A percentile compares a stretch with the other conserved stretches of the same genome.
Evolutionary conservation across 2,888 invertebrate species (phyloP).

Genomic region (Calameuta pallipes): DNA sequence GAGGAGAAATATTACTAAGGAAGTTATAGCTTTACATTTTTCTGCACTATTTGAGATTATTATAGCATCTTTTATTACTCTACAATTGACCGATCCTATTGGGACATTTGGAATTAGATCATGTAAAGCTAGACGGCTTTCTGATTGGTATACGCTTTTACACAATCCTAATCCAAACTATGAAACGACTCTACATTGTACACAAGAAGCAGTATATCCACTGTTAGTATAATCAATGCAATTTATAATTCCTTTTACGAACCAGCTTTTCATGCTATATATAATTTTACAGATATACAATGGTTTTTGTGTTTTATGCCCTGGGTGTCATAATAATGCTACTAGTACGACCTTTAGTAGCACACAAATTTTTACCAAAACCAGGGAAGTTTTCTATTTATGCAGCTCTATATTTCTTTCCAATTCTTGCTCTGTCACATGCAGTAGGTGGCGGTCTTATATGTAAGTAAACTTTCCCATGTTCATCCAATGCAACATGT

Average conservation of each 20-base stretch:
- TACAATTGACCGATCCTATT: conserved; percentile 85
- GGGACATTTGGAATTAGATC: conserved; percentile 82
- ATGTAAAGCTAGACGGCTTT: conserved; percentile 82
- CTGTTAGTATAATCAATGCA: conserved; percentile 74
- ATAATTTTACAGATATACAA: conserved; percentile 79
- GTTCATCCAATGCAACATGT: conserved; percentile 10
- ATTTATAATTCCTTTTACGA: not conserved
- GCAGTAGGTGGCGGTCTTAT: conserved; percentile 91
- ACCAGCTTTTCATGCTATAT: not conserved
- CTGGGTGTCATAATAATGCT: conserved; percentile 85
- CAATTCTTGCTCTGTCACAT: conserved; percentile 86
- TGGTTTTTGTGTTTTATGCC: conserved; percentile 91
- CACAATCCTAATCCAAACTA: conserved; percentile 96
- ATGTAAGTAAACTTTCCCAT: conserved; percentile 73
- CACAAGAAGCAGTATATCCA: conserved; percentile 98
- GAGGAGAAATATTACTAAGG: conserved; percentile 80
- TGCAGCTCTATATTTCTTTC: conserved; percentile 94
- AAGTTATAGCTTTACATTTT: conserved; percentile 80
- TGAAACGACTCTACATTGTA: conserved; percentile 88
- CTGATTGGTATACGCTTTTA: conserved; percentile 97
- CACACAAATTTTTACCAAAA: conserved; percentile 74
- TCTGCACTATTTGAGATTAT: conserved; percentile 87
- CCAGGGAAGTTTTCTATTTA: conserved; percentile 86
- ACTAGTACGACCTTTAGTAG: conserved; percentile 80
- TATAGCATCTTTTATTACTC: conserved; percentile 79